Evolutionary conservation across 2,888 invertebrate species (phyloP), one percentile per base, ranked within the genome.

Genomic region (Gymnosoma rotundatum): DNA sequence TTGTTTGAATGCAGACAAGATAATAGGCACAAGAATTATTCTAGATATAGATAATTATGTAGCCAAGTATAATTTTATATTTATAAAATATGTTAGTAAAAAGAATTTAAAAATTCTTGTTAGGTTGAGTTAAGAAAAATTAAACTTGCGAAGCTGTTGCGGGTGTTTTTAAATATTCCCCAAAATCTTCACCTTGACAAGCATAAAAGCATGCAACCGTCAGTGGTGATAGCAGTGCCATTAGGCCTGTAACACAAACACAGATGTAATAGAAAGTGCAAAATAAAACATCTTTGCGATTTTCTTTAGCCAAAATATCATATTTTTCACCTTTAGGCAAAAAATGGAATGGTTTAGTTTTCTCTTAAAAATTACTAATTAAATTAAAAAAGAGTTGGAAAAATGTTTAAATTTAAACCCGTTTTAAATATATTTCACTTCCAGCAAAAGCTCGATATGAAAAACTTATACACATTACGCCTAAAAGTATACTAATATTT

Each of bases 221-320:
- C 9, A 84, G 7, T 10, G 87, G 86, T 2, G 69, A 48, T 14
- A 83, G 0, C 1, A 67, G 0, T 2, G 63, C 72, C 1, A 74
- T 0, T 16, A 60, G 10, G 2, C 74, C 85, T 9, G 86, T 81
- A 0, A 16, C n/a, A 6, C 54, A 18, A 0, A 80, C 83, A 10
- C 64, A 20, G 5, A 63, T 18, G 8, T 83, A 79, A 25, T 83
- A 87, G 14, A 58, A 50, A 1, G n/a, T 64, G 8, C 66, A 74
- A n/a, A 86, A 67, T 1, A 82, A n/a, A 0, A 36, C 58, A 63
- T 86, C 86, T 6, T 80, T 78, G 9, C 61, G 76, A 73, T 86
- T 85, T 76, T 86, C 83, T 0, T 50, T 45, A 6, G 32, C 67
- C 18, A 87, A 21, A 12, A 83, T 79, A 0, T 3, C 0, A 8